Base-by-base conservation (phyloP, 1,140 invertebrate genomes). In the Ips nitidus region DNA sequence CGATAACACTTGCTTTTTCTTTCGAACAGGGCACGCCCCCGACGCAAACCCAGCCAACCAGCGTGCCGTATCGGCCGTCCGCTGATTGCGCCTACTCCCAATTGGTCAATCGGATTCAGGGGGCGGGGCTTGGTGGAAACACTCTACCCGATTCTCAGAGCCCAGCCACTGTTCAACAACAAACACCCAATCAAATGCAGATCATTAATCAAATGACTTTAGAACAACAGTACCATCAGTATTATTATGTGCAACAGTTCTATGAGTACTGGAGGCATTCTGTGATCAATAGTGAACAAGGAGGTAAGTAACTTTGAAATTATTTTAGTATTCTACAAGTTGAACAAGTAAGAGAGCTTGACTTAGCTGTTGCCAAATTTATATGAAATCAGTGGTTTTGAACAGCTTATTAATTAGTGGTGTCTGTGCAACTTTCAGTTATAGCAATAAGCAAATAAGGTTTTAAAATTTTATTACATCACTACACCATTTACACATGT, bases 11-110 rank as follows among this genome's bases (percentile, higher is more conserved):
- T 22, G 8, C 7, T 8, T 58, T 38, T 39, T 57, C 64, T 69
- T 63, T 52, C 39, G 36, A 58, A 63, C 68, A 70, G 68, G 60
- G 4, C 38, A 52, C 50, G 41, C 61, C 68, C 2, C 53, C 68
- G 41, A 41, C 5, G 6, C 50, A 66, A 56, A 52, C 8, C 7
- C 72, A 6, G 36, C 66, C 3, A 50, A 63, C 73, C 6, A 52
- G 7, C 45, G 89, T 93, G 71, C 85, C 86, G 60, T 92, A 92
- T 80, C 90, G 90, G 77, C 91, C 91, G 41, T 91, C 91, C 4
- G 88, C 89, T 0, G 89, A 94, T 81, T 94, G 91, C 81, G 88
- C 92, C 52, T 94, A 94, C 79, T 92, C 90, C 7, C 89, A 93
- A 84, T 82, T 94, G 53, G 90, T 94, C 22, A 92, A 89, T 74